phyloP scores from a whole-genome alignment of 2,888 invertebrate species.

The Papilio elwesi region DNA sequence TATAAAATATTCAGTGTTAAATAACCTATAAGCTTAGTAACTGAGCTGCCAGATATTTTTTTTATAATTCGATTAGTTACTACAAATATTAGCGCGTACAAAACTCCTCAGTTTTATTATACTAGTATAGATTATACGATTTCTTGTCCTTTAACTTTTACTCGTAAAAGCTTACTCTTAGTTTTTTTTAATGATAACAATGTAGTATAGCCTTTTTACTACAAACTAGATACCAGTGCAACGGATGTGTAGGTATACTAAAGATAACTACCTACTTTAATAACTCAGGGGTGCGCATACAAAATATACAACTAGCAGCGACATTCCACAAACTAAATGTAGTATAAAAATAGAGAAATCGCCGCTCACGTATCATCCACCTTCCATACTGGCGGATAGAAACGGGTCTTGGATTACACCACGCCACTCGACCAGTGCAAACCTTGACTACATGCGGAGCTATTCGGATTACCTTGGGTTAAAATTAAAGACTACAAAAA shows the following conservation, averaged over 20 bases:
- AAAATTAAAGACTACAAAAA: neutral
- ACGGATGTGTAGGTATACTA: neutral
- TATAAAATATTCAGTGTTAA: too few relatives aligned
- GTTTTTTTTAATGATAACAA: neutral
- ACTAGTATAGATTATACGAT: too few relatives aligned
- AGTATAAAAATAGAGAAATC: slow-evolving; percentile 24
- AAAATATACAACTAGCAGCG: neutral
- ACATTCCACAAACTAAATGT: slow-evolving; percentile 19
- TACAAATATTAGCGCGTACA: too few relatives aligned
- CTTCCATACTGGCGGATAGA: neutral
- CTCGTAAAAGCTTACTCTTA: too few relatives aligned
- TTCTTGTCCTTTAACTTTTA: too few relatives aligned
- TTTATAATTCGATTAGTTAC: too few relatives aligned
- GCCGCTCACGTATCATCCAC: neutral
- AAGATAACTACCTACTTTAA: neutral
- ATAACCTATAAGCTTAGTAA: too few relatives aligned
- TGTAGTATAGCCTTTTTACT: too few relatives aligned
- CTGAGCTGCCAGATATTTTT: too few relatives aligned
- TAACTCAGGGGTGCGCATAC: neutral
- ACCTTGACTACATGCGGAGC: neutral
- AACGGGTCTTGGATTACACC: slow-evolving; percentile 20
- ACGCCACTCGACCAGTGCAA: neutral
- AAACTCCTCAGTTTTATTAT: too few relatives aligned
- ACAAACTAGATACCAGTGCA: neutral
- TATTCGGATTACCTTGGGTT: neutral